A percentile compares a stretch with the other conserved stretches of the same genome.
phyloP scores from a whole-genome alignment of 1,140 invertebrate genomes.

The Apis florea region DNA sequence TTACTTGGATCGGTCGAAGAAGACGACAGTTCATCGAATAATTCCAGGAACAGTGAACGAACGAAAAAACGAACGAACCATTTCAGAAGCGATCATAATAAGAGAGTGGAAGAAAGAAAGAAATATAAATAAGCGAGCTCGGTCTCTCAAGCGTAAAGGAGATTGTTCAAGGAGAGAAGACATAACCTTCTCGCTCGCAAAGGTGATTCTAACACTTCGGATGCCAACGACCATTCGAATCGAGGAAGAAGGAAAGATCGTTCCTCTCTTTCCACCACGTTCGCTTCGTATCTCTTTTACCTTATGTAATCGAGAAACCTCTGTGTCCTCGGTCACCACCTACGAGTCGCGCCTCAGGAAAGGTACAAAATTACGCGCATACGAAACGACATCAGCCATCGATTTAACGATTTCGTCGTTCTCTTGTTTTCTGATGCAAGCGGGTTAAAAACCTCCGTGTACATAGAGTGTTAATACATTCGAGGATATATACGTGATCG shows the following conservation, averaged over 20 bases:
- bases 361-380: slow-evolving; percentile 14
- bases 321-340: slow-evolving; percentile 43
- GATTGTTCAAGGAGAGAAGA: slow-evolving; percentile 7
- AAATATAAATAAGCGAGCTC: not conserved
- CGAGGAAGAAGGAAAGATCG: slow-evolving; percentile 8
- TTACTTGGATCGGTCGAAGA: too few relatives aligned
- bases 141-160: not conserved
- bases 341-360: slow-evolving; percentile 42
- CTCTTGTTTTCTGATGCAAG: too few relatives aligned
- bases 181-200: slow-evolving; percentile 34
- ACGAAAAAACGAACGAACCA: too few relatives aligned
- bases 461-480: not conserved
- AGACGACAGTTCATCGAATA: too few relatives aligned
- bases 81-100: not conserved
- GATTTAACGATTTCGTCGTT: slow-evolving; percentile 10
- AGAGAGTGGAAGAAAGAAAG: not conserved
- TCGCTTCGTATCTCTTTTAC: slow-evolving; percentile 48
- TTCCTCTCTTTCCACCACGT: slow-evolving; percentile 27
- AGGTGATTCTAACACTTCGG: slow-evolving; percentile 45
- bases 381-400: not conserved
- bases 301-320: slow-evolving; percentile 54
- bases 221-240: slow-evolving; percentile 55
- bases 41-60: too few relatives aligned
- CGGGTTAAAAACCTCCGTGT: not conserved
- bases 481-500: too few relatives aligned